Evolutionary conservation across 2,797 vertebrate genomes (phyloP).

Genomic region (Apogon talboti): DNA sequence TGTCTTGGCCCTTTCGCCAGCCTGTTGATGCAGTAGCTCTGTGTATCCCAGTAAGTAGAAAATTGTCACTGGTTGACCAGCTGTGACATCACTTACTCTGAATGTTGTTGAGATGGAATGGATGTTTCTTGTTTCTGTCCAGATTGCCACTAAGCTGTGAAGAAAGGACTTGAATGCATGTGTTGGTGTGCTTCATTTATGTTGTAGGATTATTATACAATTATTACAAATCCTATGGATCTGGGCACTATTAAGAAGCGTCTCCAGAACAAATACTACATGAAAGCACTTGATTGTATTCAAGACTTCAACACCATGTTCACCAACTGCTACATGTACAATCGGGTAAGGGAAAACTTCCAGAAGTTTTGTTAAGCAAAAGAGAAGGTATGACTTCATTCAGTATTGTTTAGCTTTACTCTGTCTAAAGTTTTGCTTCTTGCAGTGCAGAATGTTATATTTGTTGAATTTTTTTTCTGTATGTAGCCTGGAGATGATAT

Average conservation of each 20-base stretch:
- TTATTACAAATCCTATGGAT: slow-evolving; percentile 95
- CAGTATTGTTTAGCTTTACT: background rate
- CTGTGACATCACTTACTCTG: background rate
- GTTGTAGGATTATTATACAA: slow-evolving; percentile 92
- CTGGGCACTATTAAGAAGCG: slow-evolving; percentile 91
- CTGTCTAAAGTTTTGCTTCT: background rate
- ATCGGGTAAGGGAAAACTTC: slow-evolving; percentile 85
- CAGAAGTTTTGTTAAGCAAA: background rate
- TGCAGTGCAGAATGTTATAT: background rate
- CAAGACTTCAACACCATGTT: slow-evolving; percentile 94
- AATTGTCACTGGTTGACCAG: background rate
- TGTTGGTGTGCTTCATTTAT: slow-evolving; percentile 24
- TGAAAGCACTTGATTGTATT: slow-evolving; percentile 88
- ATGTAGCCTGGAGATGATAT: slow-evolving; percentile 91
- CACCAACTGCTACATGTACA: slow-evolving; percentile 94
- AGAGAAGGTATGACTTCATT: background rate
- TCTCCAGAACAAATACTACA: slow-evolving; percentile 93
- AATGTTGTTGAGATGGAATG: background rate
- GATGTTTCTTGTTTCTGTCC: too few relatives aligned
- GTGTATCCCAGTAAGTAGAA: slow-evolving; percentile 89
- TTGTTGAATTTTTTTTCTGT: slow-evolving; percentile 3
- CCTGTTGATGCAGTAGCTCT: slow-evolving; percentile 93
- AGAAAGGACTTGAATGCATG: background rate
- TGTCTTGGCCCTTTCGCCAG: slow-evolving; percentile 94
- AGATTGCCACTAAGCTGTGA: background rate